Conservation (phyloP, 2,797 vertebrate species). For the Chaunax sp. region DNA sequence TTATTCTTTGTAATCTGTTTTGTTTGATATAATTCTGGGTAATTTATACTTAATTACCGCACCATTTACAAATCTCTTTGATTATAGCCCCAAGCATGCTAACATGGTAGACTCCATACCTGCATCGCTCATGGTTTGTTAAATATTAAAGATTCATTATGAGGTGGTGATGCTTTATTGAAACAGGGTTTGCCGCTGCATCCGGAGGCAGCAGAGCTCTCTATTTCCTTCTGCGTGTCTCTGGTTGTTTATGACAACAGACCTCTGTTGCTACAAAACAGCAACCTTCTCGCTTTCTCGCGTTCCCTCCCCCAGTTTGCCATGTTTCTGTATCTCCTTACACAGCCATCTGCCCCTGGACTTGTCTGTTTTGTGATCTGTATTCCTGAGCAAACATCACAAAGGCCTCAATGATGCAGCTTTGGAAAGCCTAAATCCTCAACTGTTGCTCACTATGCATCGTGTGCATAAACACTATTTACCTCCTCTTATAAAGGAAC, state of each 20-base stretch:
- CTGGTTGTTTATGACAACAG: conserved; percentile 28
- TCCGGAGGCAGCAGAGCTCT: conserved; percentile 21
- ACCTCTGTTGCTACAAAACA: conserved; percentile 34
- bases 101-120: conserved; percentile 25
- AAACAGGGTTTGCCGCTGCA: conserved; percentile 37
- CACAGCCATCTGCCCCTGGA: conserved; percentile 55
- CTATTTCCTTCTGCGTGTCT: conserved; percentile 35
- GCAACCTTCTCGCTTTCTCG: conserved; percentile 19
- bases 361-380: conserved; percentile 43
- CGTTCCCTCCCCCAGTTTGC: conserved; percentile 1
- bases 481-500: background rate
- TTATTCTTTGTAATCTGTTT: conserved; percentile 28
- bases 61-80: conserved; percentile 39
- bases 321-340: conserved; percentile 46
- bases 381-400: conserved; percentile 43
- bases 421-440: conserved; percentile 24
- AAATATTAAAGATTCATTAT: conserved; percentile 67
- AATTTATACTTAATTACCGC: conserved; percentile 53
- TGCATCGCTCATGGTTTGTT: conserved; percentile 33
- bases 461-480: conserved; percentile 5
- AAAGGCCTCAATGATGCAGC: conserved; percentile 13
- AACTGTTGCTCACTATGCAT: background rate
- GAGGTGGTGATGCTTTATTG: conserved; percentile 34
- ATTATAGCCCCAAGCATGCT: conserved; percentile 26
- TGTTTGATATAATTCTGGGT: conserved; percentile 17